Evolutionary conservation across 1,140 invertebrate species (phyloP).

Genomic region (Drosophila pseudoobscura): DNA sequence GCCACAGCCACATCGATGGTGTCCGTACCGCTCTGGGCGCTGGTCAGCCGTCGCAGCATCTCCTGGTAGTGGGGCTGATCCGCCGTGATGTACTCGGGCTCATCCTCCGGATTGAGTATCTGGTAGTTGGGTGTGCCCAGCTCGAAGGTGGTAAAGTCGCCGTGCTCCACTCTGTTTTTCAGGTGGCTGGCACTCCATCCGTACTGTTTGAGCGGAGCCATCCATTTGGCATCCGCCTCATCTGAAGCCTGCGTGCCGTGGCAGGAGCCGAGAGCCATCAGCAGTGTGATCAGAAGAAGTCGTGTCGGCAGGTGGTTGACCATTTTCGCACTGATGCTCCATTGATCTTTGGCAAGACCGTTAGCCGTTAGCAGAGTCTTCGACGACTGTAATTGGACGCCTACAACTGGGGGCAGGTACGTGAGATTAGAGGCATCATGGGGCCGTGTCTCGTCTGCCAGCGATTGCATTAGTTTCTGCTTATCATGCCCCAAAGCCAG

Average conservation of each 20-base stretch:
- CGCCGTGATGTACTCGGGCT: slow-evolving; percentile 70
- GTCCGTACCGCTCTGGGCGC: slow-evolving; percentile 30
- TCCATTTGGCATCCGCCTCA: slow-evolving; percentile 31
- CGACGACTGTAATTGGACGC: slow-evolving; percentile 37
- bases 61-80: slow-evolving; percentile 74
- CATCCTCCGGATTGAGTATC: slow-evolving; percentile 71
- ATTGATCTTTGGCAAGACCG: slow-evolving; percentile 41
- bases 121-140: slow-evolving; percentile 71
- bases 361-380: slow-evolving; percentile 47
- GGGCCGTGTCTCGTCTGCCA: slow-evolving; percentile 50
- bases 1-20: slow-evolving; percentile 56
- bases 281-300: slow-evolving; percentile 28
- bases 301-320: slow-evolving; percentile 41
- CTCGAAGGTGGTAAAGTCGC: slow-evolving; percentile 71
- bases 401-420: slow-evolving; percentile 40
- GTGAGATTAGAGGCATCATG: slow-evolving; percentile 68
- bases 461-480: slow-evolving; percentile 63
- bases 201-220: slow-evolving; percentile 45
- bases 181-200: slow-evolving; percentile 51
- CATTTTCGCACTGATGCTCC: slow-evolving; percentile 68
- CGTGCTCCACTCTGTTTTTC: slow-evolving; percentile 66
- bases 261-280: slow-evolving; percentile 21
- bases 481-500: slow-evolving; percentile 25
- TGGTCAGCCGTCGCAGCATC: slow-evolving; percentile 52
- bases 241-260: slow-evolving; percentile 6